Base-by-base conservation (phyloP, 2,797 vertebrate genomes). In the Girardinus metallicus region DNA sequence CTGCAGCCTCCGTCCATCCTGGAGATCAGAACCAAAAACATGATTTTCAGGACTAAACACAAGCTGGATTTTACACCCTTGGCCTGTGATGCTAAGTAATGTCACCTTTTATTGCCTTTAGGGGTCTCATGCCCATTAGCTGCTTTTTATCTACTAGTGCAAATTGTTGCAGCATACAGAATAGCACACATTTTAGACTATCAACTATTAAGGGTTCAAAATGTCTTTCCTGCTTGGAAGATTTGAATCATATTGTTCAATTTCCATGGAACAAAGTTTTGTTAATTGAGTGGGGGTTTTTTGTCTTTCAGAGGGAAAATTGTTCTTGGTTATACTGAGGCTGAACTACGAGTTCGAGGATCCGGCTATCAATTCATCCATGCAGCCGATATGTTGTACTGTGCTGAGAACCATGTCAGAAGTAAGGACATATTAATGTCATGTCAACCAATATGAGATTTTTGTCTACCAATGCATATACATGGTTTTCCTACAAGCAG, bases 11-110 rank as follows among this genome's bases (percentile, higher is more conserved):
- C 96, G 0, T 96, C 97, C 78, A 96, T 97, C 83, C 86, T 97
- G 91, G 96, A 97, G 92, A 96, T 97, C 83, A 87, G 75, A 70
- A 96, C 95, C 74, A 96, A 97, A 92, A 96, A 88, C 3, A 94
- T 96, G 92, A 94, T 97, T 89, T 97, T 97, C 90, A 95, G 97
- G 89, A 97, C 96, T 80, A 97, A 97, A 86, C 96, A 97, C 93
- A 97, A 97, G 88, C 92, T 97, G 91, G 97, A 97, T 92, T 97
- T 97, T 91, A 97, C 97, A 2, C 96, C 97, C 0, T 62, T 93
- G 88, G 96, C 96, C 85, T 97, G 96, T 5, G 97, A 97, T 55
- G 95, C 96, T 79, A 89, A 95, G 96, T 97, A 71, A 87, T 21
- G 26, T 43, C 68, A 34, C 29, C 3, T 55, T 51, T 51, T 29